Evolutionary conservation across 2,113 vertebrate genomes (phyloP), one percentile per base, ranked within the genome.

Genomic region (Columba janthina): DNA sequence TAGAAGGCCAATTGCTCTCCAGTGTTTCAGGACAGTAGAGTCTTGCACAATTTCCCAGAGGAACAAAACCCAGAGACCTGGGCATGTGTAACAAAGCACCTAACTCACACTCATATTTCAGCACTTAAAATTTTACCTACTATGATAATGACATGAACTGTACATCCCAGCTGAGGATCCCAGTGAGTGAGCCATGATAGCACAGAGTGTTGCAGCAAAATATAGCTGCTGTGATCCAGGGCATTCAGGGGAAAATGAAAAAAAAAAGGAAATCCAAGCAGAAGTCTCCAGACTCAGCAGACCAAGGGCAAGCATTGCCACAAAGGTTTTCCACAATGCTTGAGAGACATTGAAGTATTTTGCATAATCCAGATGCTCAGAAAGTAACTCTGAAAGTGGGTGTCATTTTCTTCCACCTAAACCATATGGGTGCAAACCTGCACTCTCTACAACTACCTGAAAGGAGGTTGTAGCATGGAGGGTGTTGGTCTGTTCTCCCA

Each of bases 1-100:
- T 9, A 70, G n/a, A 46, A 15, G 57, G 22, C 15, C 4, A 31
- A 4, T 5, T 38, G 20, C 20, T 44, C 13, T 1, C 0, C n/a
- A 13, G 24, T 32, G 0, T 62, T 76, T 77, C 64, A 88, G 64
- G 38, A 67, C 38, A 93, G 56, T 25, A 74, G 51, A 46, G 29
- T 21, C 69, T 75, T 80, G n/a, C 72, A 66, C 15, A 61, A 25
- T 31, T 44, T 93, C 75, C 42, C 46, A 16, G 40, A 89, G 62
- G 62, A 89, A 20, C 13, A 78, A 93, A 93, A 50, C 18, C 38
- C 51, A 22, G 72, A 77, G 65, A 71, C 10, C 20, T 48, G 56
- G 25, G 42, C 0, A 0, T 40, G 65, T 83, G 42, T 51, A 88
- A 81, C 26, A 24, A 15, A 64, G 51, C 44, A 61, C 13, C 82